Evolutionary conservation across 2,113 vertebrate species (phyloP).

Genomic region (Dipodomys spectabilis): DNA sequence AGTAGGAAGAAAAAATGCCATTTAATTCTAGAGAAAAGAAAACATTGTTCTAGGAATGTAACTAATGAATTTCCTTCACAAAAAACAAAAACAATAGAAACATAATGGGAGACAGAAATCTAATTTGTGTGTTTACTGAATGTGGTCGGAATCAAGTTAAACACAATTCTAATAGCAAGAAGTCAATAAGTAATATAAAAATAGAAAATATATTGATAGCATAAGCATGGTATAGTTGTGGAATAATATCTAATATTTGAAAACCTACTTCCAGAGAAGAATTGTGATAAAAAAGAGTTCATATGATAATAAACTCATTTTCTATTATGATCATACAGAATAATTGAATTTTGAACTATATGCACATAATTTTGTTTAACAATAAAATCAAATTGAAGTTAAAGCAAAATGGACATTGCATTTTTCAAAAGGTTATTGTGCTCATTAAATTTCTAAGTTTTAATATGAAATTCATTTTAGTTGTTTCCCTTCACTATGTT

Average conservation of each 20-base stretch:
- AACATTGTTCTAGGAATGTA: background rate
- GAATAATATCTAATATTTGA: background rate
- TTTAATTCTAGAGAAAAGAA: background rate
- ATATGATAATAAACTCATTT: too few species aligned
- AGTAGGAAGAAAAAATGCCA: background rate
- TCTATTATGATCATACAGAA: background rate
- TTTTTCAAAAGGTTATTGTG: background rate
- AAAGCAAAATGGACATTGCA: background rate
- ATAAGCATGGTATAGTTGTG: background rate
- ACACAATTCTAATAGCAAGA: background rate
- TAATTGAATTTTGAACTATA: background rate
- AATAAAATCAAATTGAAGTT: slow-evolving; percentile 3
- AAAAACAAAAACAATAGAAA: background rate
- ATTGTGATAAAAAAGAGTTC: background rate
- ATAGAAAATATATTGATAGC: background rate
- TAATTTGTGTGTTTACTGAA: background rate
- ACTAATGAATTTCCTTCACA: background rate
- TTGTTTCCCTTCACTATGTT: too few species aligned
- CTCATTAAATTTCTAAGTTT: background rate
- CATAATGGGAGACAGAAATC: background rate
- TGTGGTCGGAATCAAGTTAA: too few species aligned
- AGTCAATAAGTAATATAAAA: background rate
- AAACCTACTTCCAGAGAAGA: background rate
- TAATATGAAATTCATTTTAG: background rate
- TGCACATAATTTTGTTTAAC: too few species aligned